phyloP scores from a whole-genome alignment of 2,113 vertebrate genomes.

The Thalassarche chlororhynchos region DNA sequence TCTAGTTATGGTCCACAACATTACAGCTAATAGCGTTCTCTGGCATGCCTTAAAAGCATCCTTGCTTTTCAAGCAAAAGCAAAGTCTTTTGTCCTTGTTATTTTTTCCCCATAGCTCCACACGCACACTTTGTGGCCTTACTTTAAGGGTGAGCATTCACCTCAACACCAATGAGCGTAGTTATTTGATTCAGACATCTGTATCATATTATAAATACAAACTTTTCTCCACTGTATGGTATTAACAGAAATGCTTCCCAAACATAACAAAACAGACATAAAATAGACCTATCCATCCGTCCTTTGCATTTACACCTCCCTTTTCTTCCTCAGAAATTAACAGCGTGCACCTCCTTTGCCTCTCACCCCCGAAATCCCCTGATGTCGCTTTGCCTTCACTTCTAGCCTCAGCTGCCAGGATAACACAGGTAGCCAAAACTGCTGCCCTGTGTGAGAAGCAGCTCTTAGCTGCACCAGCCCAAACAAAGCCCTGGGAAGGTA shows the following conservation, averaged over 20 bases:
- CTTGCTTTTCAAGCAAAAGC: background rate
- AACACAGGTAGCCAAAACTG: background rate
- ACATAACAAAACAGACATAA: background rate
- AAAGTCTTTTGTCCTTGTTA: background rate
- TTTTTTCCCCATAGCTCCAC: background rate
- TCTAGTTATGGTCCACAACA: background rate
- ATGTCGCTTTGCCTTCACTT: background rate
- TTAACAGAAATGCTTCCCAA: background rate
- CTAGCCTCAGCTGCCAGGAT: background rate
- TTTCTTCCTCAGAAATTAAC: background rate
- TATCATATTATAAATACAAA: background rate
- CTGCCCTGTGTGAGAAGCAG: background rate
- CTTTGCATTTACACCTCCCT: background rate
- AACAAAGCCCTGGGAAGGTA: background rate
- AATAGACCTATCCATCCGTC: background rate
- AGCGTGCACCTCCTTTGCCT: background rate
- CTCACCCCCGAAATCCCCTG: accelerated
- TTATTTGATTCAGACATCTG: background rate
- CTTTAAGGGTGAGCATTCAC: background rate
- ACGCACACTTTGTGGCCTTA: background rate
- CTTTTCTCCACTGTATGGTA: background rate
- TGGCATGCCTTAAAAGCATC: background rate
- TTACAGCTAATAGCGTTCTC: background rate
- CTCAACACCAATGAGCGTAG: background rate
- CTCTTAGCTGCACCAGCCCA: background rate